Conservation (phyloP, 2,888 invertebrate genomes). For the Caenorhabditis becei region DNA sequence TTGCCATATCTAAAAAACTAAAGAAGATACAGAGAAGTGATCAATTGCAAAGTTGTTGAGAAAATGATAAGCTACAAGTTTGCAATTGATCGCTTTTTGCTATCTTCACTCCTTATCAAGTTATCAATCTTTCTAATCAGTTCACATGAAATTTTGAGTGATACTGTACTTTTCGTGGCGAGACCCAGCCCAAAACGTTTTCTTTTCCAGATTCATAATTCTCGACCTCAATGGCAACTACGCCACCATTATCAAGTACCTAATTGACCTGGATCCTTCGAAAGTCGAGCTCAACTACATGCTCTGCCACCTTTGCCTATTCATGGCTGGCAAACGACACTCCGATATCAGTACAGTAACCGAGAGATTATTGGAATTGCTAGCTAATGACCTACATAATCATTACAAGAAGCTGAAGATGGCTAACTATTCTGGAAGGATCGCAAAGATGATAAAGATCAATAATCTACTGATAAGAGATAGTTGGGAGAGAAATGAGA, state of each 20-base stretch:
- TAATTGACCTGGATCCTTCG: constrained; percentile 14
- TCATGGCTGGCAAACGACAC: constrained; percentile 19
- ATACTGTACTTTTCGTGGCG: no score
- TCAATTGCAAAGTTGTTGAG: background rate
- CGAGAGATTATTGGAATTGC: constrained; percentile 14
- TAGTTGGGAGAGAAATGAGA: constrained; percentile 17
- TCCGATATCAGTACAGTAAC: background rate
- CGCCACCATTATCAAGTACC: background rate
- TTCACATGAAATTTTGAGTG: no score
- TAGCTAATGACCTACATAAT: constrained; percentile 13
- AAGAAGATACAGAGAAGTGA: no score
- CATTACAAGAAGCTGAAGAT: constrained; percentile 23
- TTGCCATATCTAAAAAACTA: no score
- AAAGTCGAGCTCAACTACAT: constrained; percentile 36
- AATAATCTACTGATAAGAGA: constrained; percentile 12
- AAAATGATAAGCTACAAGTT: no score
- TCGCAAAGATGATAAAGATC: constrained; percentile 30
- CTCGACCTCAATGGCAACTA: constrained; percentile 8
- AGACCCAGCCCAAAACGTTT: background rate
- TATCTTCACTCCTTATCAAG: no score
- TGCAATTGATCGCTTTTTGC: no score
- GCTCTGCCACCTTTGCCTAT: constrained; percentile 33
- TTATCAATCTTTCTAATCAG: no score
- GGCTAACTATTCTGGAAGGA: constrained; percentile 9
- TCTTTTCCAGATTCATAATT: constrained; percentile 1